Evolutionary conservation across 2,113 vertebrate species (phyloP).

Genomic region (Gallinago media): DNA sequence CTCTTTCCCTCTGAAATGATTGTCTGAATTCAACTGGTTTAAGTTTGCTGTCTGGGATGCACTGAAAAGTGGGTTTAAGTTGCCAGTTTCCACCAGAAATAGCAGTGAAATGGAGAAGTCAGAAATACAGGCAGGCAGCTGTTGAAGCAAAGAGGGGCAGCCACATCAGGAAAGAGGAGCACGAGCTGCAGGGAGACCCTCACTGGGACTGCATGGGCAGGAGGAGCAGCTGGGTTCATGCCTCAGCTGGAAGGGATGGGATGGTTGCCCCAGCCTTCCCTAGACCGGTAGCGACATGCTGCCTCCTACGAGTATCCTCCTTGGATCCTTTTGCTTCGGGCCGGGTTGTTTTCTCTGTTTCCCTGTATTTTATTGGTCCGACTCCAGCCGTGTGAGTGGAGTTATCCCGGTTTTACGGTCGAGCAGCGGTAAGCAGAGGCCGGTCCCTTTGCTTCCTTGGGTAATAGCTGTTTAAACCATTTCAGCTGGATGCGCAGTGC

Average conservation of each 20-base stretch:
- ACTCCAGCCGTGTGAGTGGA: not conserved
- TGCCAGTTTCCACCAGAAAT: not conserved
- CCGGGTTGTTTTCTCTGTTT: not conserved
- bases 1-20: not conserved
- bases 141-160: not conserved
- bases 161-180: not conserved
- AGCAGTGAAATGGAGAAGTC: not conserved
- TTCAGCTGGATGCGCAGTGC: not conserved
- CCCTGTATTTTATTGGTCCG: not conserved
- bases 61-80: not conserved
- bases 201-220: rapidly evolving
- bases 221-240: not conserved
- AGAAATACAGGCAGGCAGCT: not conserved
- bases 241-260: not conserved
- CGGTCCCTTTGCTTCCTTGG: not conserved
- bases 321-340: not conserved
- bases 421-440: not conserved
- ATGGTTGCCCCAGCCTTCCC: not conserved
- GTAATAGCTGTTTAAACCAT: not conserved
- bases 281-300: not conserved
- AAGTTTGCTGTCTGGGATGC: not conserved
- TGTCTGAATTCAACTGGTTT: not conserved
- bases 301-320: not conserved
- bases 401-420: not conserved
- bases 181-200: not conserved